Conservation (phyloP, 1,140 invertebrate genomes). For the Pararge aegeria region DNA sequence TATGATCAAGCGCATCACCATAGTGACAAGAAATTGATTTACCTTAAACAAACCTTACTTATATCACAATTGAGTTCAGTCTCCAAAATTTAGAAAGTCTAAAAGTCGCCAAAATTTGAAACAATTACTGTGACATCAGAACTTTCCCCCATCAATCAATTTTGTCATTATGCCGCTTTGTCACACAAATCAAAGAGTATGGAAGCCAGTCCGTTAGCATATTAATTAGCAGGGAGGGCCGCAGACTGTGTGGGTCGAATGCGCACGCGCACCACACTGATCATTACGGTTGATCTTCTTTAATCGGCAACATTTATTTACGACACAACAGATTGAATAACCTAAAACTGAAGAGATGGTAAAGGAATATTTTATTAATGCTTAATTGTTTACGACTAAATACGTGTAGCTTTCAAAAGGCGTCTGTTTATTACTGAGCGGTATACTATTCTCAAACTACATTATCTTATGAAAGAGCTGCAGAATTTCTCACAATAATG, state of each 20-base stretch:
- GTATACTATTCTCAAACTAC: not conserved
- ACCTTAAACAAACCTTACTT: too few relatives aligned
- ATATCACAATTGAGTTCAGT: too few relatives aligned
- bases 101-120: too few relatives aligned
- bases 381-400: not conserved
- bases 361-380: not conserved
- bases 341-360: not conserved
- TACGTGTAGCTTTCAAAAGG: not conserved
- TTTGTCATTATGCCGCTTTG: conserved; percentile 40
- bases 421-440: not conserved
- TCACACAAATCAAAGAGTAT: conserved; percentile 50
- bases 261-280: conserved; percentile 28
- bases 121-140: not conserved
- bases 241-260: conserved; percentile 42
- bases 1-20: too few relatives aligned
- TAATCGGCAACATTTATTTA: not conserved
- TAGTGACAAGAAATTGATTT: too few relatives aligned
- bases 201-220: conserved; percentile 54
- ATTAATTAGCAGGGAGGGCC: conserved; percentile 60
- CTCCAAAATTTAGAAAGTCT: too few relatives aligned
- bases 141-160: conserved; percentile 13
- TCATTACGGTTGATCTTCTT: conserved; percentile 18
- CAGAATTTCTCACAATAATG: conserved; percentile 18
- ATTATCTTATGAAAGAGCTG: conserved; percentile 2
- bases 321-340: not conserved